phyloP scores from a whole-genome alignment of 2,113 vertebrate genomes.

The Ochotona curzoniae region DNA sequence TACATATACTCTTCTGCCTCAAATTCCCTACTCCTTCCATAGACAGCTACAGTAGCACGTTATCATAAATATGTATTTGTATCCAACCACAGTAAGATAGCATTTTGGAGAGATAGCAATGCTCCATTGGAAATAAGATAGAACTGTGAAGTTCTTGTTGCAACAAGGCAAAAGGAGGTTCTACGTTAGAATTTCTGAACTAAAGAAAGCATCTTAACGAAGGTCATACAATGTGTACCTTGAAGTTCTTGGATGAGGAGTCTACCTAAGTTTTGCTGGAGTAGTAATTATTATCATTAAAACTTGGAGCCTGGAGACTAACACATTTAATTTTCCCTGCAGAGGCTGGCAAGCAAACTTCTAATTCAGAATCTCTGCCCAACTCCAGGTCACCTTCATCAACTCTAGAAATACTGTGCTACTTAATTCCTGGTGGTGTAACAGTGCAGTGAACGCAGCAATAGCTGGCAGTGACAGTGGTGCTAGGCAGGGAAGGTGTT shows the following conservation, averaged over 20 bases:
- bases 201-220: neutral
- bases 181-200: slow-evolving; percentile 25
- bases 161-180: neutral
- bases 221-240: slow-evolving; percentile 37
- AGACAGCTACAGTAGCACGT: neutral
- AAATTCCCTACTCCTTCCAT: neutral
- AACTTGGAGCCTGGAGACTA: slow-evolving; percentile 67
- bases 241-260: slow-evolving; percentile 33
- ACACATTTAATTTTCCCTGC: slow-evolving; percentile 45
- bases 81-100: neutral
- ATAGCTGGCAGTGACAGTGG: neutral
- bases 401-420: neutral
- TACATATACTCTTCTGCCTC: neutral
- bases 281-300: slow-evolving; percentile 71
- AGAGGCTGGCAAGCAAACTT: slow-evolving; percentile 58
- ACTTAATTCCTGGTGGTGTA: neutral
- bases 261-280: slow-evolving; percentile 52
- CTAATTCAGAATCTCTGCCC: slow-evolving; percentile 65
- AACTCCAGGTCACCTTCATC: slow-evolving; percentile 74
- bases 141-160: neutral
- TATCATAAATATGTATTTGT: neutral
- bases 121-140: neutral
- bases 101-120: neutral
- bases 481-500: neutral
- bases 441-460: neutral